Base-by-base conservation (phyloP, 1,140 invertebrate genomes). In the Eubasilissa regina region DNA sequence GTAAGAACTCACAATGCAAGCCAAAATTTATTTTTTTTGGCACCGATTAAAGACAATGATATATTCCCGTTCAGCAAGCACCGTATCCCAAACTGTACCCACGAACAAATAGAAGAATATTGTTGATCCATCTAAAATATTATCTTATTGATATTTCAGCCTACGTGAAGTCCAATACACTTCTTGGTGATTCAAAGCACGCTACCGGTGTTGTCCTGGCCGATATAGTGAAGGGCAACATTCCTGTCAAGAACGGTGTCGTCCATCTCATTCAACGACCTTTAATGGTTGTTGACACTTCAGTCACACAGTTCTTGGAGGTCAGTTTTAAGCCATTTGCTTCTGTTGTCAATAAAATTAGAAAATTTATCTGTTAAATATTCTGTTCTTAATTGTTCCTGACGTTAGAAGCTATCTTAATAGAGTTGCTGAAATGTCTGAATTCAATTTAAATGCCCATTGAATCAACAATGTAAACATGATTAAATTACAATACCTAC, bases 191-290 rank as follows among this genome's bases (percentile, higher is more conserved):
- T 84, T 85, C 90, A 0, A 93, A 91, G 75, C 95, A 97, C 85
- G 90, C 92, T 0, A 90, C 92, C 43, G 97, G 96, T 12, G 94
- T 96, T 6, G 96, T 97, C 4, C 84, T 97, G 17, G 94, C 96
- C 3, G 94, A 97, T 86, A 95, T 98, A 76, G 92, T 97, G 0
- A 93, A 94, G 86, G 94, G 94, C n/a, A 97, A 98, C 87, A 97
- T 98, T 81, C 96, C 97, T 0, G 95, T 98, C 4, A 93, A 93
- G 84, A 98, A 98, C 85, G 97, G 97, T 10, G 96, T 98, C 0
- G 93, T 98, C 1, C 97, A 98, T 89, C 90, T 98, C 25, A 98
- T 98, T 83, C 94, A 96, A 79, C 92, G 95, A 79, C 96, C 96
- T 0, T 89, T 98, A 0, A 97, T 97, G 94, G 93, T 97, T 48